Conservation (phyloP, 2,888 invertebrate genomes). For the Harmothoe impar region DNA sequence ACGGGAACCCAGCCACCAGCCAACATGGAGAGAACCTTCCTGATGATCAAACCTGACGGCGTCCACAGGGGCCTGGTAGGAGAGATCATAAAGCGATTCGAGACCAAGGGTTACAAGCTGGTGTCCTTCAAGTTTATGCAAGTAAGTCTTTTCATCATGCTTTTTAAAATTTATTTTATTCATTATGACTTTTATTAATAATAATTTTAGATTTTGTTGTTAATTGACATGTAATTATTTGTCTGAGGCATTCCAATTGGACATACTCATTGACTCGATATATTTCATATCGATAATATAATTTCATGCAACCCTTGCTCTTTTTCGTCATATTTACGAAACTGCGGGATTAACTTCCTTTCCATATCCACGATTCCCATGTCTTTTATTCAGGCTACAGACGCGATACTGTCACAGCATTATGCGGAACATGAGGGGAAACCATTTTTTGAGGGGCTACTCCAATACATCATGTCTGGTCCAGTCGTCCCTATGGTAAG, state of each 20-base stretch:
- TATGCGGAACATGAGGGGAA: constrained; percentile 56
- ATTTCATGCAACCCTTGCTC: too few relatives aligned
- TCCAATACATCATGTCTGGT: constrained; percentile 57
- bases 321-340: too few relatives aligned
- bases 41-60: constrained; percentile 61
- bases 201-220: too few relatives aligned
- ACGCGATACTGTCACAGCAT: constrained; percentile 41
- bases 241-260: too few relatives aligned
- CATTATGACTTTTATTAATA: not conserved
- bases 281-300: too few relatives aligned
- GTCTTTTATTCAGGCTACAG: constrained; percentile 37
- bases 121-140: constrained; percentile 62
- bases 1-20: not conserved
- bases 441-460: constrained; percentile 33
- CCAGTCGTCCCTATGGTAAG: constrained; percentile 64
- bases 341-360: too few relatives aligned
- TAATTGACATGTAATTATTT: too few relatives aligned
- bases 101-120: constrained; percentile 61
- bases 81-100: constrained; percentile 47
- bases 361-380: too few relatives aligned
- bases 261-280: too few relatives aligned
- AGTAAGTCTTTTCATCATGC: not conserved
- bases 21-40: constrained; percentile 56
- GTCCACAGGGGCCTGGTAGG: constrained; percentile 54
- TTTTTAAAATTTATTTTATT: too few relatives aligned